phyloP scores from a whole-genome alignment of 2,888 invertebrate species.

The Seladonia tumulorum region DNA sequence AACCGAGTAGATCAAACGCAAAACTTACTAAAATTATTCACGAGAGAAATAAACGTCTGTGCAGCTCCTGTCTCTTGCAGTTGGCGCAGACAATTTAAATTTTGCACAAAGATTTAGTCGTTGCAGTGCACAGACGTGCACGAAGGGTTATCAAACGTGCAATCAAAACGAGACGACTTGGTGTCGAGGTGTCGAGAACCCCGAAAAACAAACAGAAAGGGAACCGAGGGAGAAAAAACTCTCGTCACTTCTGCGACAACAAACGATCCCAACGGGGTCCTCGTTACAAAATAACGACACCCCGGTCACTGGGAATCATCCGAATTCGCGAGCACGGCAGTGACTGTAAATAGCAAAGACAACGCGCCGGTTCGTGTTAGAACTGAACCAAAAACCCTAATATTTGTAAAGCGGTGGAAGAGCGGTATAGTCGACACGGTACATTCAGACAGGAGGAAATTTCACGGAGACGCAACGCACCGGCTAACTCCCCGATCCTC shows the following conservation, averaged over 20 bases:
- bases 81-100: background rate
- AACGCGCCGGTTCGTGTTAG: background rate
- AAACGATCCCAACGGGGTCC: background rate
- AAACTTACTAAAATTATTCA: background rate
- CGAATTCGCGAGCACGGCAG: background rate
- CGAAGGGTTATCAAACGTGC: background rate
- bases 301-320: background rate
- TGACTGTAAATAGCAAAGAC: background rate
- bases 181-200: background rate
- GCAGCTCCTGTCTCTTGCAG: background rate
- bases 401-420: background rate
- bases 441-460: conserved; percentile 6
- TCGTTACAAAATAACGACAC: background rate
- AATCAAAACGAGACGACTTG: background rate
- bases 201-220: background rate
- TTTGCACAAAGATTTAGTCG: background rate
- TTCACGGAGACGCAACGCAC: background rate
- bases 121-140: background rate
- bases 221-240: too few relatives aligned
- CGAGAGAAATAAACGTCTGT: background rate
- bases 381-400: background rate
- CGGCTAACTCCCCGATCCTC: background rate
- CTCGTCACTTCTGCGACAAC: background rate
- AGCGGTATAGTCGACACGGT: background rate
- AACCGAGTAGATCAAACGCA: too few relatives aligned